These are phyloP conservation scores for Mionectes olivaceus DNA, from an alignment of 2,797 vertebrate genomes.

Conservation along the genomic window DNA sequence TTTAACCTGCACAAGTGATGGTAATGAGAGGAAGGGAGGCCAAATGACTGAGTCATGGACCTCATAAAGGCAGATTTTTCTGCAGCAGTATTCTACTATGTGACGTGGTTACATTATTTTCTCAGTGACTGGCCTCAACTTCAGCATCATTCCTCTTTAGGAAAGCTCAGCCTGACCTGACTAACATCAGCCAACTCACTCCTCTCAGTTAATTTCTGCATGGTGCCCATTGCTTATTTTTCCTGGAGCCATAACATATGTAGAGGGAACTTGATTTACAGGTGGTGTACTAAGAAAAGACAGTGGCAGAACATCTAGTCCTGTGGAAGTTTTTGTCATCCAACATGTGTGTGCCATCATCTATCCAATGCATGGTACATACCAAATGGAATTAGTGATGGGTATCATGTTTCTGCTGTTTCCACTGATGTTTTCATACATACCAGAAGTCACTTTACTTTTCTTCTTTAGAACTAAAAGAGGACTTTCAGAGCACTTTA, in stretches of 20 bases:
- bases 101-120: background rate
- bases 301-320: background rate
- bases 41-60: background rate
- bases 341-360: background rate
- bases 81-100: background rate
- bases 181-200: background rate
- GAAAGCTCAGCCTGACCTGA: background rate
- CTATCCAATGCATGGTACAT: background rate
- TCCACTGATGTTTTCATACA: background rate
- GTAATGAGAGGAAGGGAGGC: background rate
- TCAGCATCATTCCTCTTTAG: background rate
- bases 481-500: background rate
- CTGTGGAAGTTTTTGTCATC: background rate
- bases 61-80: background rate
- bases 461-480: background rate
- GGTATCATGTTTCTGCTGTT: background rate
- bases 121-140: background rate
- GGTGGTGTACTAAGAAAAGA: background rate
- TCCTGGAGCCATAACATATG: background rate
- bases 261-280: background rate
- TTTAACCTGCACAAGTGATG: background rate
- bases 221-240: background rate
- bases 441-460: background rate
- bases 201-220: background rate
- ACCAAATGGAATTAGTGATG: fast-evolving